Evolutionary conservation across 2,797 vertebrate species (phyloP), one percentile per base, ranked within the genome.

Genomic region (Dryobates pubescens): DNA sequence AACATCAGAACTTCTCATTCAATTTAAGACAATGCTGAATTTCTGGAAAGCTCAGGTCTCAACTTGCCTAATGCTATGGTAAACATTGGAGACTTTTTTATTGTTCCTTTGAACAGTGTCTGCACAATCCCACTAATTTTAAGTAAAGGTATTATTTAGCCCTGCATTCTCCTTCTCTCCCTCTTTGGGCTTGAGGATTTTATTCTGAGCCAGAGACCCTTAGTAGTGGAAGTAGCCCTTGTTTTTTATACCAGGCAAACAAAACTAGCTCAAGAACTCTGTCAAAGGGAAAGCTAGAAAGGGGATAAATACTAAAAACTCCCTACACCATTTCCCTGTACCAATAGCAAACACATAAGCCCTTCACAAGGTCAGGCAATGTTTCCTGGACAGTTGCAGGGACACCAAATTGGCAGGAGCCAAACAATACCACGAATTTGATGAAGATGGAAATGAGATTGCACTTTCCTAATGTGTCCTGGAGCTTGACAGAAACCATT

Each of bases 391-490:
- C 91, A 96, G 92, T 69, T 89, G 58, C 56, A 73, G 53, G 92
- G 83, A 89, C 95, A 94, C 93, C 59, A 68, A 95, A 93, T 57
- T 30, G 53, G 67, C 59, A 64, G 82, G 78, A 67, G 41, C 69
- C 65, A 86, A 88, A 84, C 84, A 93, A 70, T 61, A 76, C 86
- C 32, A 54, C 45, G 90, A 97, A 92, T 96, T 96, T 94, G 65
- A 88, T 90, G 90, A 61, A 81, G 92, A 95, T 93, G 91, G 93
- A 95, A 96, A 94, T 20, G 86, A 89, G 65, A 62, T 54, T 84
- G 53, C 56, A 72, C 95, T 96, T 97, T 84, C 63, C 79, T 97
- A 93, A 97, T 76, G 72, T 64, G 90, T 89, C 91, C 79, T 91
- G 88, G 88, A 96, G 92, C 92, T 29, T 92, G 88, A 95, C 59